phyloP scores from a whole-genome alignment of 2,113 vertebrate genomes.

The Murina feae region DNA sequence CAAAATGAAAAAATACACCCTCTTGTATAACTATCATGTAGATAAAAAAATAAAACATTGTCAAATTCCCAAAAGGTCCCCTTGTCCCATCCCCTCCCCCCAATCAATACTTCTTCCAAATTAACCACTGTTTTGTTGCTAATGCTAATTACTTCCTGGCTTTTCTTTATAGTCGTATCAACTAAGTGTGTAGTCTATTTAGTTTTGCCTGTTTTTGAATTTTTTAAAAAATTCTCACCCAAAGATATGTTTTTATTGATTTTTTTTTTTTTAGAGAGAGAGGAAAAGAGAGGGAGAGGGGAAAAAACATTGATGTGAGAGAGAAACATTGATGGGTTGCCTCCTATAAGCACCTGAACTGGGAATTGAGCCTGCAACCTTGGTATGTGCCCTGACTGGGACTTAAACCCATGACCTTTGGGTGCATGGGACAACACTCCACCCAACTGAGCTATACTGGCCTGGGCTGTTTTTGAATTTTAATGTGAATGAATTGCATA shows the following conservation, averaged over 20 bases:
- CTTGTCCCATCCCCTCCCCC: not conserved
- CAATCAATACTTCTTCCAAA: not conserved
- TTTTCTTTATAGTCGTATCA: not conserved
- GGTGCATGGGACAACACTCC: not conserved
- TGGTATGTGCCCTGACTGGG: not conserved
- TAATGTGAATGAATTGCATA: not conserved
- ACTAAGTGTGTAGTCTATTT: not conserved
- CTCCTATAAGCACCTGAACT: too few species aligned
- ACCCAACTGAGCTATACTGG: not conserved
- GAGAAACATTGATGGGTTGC: not conserved
- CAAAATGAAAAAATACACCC: not conserved
- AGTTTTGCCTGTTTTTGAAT: not conserved
- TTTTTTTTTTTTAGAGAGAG: not conserved
- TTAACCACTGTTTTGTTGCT: not conserved
- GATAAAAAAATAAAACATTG: not conserved
- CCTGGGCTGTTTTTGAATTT: not conserved
- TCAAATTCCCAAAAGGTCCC: not conserved
- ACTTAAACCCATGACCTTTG: not conserved
- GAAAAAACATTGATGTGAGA: not conserved
- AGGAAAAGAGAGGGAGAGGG: not conserved
- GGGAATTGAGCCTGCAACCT: not conserved
- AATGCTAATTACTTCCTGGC: not conserved
- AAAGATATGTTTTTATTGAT: not conserved
- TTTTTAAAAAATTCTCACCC: not conserved
- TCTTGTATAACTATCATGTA: not conserved